Conservation (phyloP, 2,797 vertebrate species). For the Agapornis canus region DNA sequence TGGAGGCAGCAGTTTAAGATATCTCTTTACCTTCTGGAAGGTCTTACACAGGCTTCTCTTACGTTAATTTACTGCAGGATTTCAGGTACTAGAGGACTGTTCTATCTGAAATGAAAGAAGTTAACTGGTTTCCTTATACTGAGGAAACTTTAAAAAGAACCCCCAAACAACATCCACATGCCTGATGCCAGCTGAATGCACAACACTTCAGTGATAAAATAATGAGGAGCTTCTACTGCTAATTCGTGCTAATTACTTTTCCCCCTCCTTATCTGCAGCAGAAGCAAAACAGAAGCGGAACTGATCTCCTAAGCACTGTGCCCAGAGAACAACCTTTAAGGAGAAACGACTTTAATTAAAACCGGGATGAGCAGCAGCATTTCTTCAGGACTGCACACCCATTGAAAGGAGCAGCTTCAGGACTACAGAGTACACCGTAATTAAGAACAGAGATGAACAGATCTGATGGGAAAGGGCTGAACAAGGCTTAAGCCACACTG, state of each 20-base stretch:
- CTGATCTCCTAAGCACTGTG: neutral
- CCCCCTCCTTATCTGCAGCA: neutral
- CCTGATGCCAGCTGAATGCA: neutral
- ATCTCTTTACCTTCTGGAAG: neutral
- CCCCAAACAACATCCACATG: neutral
- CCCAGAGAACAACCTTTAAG: neutral
- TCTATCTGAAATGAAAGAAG: neutral
- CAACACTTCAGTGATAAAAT: neutral
- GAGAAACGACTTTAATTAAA: constrained; percentile 33
- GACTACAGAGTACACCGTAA: neutral
- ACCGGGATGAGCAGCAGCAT: neutral
- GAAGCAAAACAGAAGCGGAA: neutral
- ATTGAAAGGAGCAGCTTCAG: neutral
- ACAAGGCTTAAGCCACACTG: neutral
- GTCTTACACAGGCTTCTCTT: neutral
- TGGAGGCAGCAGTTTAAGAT: neutral
- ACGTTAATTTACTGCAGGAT: neutral
- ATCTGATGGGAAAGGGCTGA: neutral
- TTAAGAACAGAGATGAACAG: neutral
- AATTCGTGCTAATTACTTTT: neutral
- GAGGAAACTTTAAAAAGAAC: neutral
- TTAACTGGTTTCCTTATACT: neutral
- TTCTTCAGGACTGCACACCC: neutral
- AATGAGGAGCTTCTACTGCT: neutral
- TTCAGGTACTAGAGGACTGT: neutral